Conservation (phyloP, 2,113 vertebrate genomes). For the Pithys albifrons region DNA sequence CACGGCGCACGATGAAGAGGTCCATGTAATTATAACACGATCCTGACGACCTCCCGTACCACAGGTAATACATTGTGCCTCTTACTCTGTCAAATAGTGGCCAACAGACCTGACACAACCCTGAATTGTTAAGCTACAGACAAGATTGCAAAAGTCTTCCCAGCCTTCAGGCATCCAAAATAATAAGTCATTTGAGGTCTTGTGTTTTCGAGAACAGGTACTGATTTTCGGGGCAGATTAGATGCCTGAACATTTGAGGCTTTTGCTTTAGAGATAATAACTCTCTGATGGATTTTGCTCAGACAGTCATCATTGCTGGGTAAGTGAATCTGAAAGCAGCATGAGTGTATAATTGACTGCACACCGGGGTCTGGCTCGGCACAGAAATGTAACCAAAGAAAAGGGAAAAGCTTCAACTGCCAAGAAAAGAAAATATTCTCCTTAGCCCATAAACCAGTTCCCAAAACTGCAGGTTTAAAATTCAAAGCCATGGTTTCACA, state of each 20-base stretch:
- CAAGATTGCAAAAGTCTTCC: conserved; percentile 41
- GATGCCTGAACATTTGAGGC: conserved; percentile 43
- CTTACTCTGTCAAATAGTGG: not conserved
- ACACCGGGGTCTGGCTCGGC: conserved; percentile 14
- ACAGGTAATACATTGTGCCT: conserved; percentile 6
- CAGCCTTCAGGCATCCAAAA: conserved; percentile 48
- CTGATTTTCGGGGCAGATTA: conserved; percentile 59
- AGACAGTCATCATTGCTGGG: conserved; percentile 45
- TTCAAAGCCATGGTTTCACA: not conserved
- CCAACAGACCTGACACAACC: not conserved
- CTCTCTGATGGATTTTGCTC: conserved; percentile 51
- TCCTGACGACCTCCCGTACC: conserved; percentile 27
- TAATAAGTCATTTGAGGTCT: conserved; percentile 52
- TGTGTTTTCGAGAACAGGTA: conserved; percentile 42
- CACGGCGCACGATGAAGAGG: not conserved
- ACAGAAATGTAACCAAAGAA: not conserved
- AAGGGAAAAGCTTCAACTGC: not conserved
- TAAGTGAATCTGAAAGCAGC: conserved; percentile 54
- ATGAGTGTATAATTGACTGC: conserved; percentile 43
- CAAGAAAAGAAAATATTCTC: conserved; percentile 17
- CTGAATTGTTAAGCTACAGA: conserved; percentile 13
- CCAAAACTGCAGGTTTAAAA: conserved; percentile 21
- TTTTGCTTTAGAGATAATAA: conserved; percentile 61
- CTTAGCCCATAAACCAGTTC: not conserved
- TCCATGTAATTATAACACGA: conserved; percentile 42